Conservation (phyloP, 2,797 vertebrate species). For the Chaenodraco wilsoni region DNA sequence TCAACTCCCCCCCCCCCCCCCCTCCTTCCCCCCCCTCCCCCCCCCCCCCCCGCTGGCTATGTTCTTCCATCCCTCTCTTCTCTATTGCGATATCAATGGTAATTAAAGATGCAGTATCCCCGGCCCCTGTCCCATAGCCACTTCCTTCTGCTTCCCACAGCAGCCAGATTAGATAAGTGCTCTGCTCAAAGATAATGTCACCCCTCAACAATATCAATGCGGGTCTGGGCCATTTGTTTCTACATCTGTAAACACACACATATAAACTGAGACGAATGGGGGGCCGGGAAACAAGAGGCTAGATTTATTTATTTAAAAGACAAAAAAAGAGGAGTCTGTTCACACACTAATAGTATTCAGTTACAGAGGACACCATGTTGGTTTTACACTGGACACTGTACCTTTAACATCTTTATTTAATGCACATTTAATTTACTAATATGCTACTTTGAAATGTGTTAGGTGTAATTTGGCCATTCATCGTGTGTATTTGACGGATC, state of each 20-base stretch:
- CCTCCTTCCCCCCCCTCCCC: conserved; percentile 4
- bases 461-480: no score
- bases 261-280: conserved; percentile 23
- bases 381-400: background rate
- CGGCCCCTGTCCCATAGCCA: conserved; percentile 72
- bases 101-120: conserved; percentile 86
- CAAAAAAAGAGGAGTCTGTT: conserved; percentile 14
- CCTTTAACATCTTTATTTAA: no score
- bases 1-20: conserved; percentile 22
- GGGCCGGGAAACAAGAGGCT: background rate
- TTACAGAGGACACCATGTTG: background rate
- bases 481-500: no score
- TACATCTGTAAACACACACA: conserved; percentile 69
- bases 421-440: no score
- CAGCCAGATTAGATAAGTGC: conserved; percentile 85
- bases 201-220: conserved; percentile 75
- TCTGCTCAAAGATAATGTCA: conserved; percentile 81
- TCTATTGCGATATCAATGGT: conserved; percentile 84
- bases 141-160: conserved; percentile 78
- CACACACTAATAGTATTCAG: background rate
- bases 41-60: conserved; percentile 25
- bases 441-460: no score
- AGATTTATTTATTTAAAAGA: conserved; percentile 23
- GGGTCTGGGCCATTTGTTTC: conserved; percentile 73
- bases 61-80: conserved; percentile 64